Percentiles rank a stretch among this genome's conserved stretches.
These are phyloP conservation scores for Autographa pulchrina DNA, from an alignment of 2,888 invertebrate genomes.

Conservation along the genomic window DNA sequence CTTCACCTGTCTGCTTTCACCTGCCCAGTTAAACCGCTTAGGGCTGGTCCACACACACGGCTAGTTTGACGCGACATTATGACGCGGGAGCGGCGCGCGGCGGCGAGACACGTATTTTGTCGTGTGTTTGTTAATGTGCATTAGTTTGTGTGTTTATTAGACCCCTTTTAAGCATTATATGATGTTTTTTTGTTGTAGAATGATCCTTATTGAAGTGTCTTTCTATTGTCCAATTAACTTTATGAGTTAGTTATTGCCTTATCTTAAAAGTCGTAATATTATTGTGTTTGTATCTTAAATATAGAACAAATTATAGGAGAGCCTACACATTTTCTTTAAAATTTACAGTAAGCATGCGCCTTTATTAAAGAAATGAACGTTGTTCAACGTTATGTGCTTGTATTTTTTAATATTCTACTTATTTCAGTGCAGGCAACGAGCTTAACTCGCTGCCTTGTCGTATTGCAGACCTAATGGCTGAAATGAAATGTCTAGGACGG, in stretches of 20 bases:
- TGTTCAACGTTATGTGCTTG: conserved; percentile 65
- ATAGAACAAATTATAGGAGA: neutral
- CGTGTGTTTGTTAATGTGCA: too few relatives aligned
- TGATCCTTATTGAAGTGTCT: too few relatives aligned
- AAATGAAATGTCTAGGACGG: conserved; percentile 66
- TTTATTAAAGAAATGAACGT: conserved; percentile 69
- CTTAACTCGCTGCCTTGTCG: conserved; percentile 69
- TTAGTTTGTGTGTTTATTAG: too few relatives aligned
- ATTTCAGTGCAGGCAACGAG: conserved; percentile 64
- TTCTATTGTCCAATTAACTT: too few relatives aligned
- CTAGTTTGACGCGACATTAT: neutral
- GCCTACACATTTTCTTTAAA: neutral
- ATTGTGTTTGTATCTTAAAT: neutral
- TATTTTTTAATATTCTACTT: conserved; percentile 72
- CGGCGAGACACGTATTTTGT: neutral
- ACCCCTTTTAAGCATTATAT: too few relatives aligned
- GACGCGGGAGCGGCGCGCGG: neutral
- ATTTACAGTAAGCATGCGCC: conserved; percentile 5
- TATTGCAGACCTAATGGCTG: conserved; percentile 71
- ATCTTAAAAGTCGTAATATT: too few relatives aligned
- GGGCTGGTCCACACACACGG: conserved; percentile 27
- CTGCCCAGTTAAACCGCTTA: conserved; percentile 76
- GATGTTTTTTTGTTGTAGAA: too few relatives aligned
- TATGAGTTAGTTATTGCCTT: too few relatives aligned
- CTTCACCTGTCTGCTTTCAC: conserved; percentile 77